Evolutionary conservation across 1,140 invertebrate species (phyloP).

Genomic region (Chironomus tepperi): DNA sequence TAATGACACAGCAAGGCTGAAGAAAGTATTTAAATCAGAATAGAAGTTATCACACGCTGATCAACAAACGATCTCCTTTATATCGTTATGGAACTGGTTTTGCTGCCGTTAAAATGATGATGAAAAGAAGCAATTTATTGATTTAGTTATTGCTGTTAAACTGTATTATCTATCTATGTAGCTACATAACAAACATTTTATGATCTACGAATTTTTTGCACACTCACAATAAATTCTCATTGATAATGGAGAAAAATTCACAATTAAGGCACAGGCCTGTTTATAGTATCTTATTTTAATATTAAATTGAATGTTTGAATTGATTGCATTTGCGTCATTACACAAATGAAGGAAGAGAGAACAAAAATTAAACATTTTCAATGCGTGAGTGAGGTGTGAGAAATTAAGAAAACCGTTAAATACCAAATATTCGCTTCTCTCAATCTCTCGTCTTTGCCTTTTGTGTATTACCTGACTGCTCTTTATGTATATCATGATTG

Average conservation of each 20-base stretch:
- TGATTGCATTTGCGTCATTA: neutral
- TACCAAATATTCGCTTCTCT: neutral
- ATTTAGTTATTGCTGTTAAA: too few relatives aligned
- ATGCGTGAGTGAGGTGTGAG: conserved; percentile 1
- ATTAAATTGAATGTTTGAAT: neutral
- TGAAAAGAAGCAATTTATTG: too few relatives aligned
- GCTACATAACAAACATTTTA: too few relatives aligned
- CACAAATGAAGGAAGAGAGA: neutral
- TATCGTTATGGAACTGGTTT: too few relatives aligned
- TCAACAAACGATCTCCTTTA: neutral
- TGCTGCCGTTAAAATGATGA: too few relatives aligned
- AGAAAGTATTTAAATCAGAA: conserved; percentile 8
- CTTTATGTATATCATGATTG: too few relatives aligned
- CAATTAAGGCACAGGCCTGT: too few relatives aligned
- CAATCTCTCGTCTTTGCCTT: neutral
- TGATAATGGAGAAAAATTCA: too few relatives aligned
- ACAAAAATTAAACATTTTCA: neutral
- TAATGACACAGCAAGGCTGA: conserved; percentile 12
- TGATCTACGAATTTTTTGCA: too few relatives aligned
- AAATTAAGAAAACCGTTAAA: conserved; percentile 14
- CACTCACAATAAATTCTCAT: too few relatives aligned
- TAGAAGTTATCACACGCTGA: neutral
- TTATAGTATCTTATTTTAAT: too few relatives aligned
- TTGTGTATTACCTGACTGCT: neutral
- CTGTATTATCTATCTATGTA: too few relatives aligned